phyloP scores from a whole-genome alignment of 53 echinoderm and acorn worm species.

The Patiria pectinifera region DNA sequence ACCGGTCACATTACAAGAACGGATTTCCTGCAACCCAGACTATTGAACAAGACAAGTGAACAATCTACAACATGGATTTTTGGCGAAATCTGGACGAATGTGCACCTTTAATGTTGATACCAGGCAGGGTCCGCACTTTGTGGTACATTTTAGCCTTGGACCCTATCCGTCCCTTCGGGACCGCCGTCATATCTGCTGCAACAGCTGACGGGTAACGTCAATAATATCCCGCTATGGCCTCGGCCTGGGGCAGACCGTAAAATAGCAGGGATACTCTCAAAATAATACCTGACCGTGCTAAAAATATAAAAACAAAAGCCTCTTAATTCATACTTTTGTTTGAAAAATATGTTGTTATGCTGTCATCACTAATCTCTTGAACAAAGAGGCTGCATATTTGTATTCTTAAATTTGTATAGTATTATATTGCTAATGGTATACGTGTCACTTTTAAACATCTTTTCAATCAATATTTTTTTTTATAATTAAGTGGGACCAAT shows the following conservation, averaged over 20 bases:
- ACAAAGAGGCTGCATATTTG: not conserved
- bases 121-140: not conserved
- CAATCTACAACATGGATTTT: no score
- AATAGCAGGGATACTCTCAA: conserved; percentile 8
- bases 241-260: not conserved
- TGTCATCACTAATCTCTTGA: not conserved
- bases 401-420: no score
- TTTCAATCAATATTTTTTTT: no score
- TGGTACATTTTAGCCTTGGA: not conserved
- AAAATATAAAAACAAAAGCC: not conserved
- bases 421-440: no score
- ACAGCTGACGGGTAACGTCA: conserved; percentile 25
- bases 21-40: no score
- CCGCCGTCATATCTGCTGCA: conserved; percentile 15
- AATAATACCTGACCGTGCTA: not conserved
- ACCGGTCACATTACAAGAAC: no score
- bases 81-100: no score
- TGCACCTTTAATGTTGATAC: not conserved
- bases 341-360: not conserved
- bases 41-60: no score
- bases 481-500: no score
- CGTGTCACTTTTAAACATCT: no score
- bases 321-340: not conserved
- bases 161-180: not conserved
- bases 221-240: conserved; percentile 25